phyloP scores from a whole-genome alignment of 37 sponge, comb jelly and placozoan species.

The Agelas oroides region DNA sequence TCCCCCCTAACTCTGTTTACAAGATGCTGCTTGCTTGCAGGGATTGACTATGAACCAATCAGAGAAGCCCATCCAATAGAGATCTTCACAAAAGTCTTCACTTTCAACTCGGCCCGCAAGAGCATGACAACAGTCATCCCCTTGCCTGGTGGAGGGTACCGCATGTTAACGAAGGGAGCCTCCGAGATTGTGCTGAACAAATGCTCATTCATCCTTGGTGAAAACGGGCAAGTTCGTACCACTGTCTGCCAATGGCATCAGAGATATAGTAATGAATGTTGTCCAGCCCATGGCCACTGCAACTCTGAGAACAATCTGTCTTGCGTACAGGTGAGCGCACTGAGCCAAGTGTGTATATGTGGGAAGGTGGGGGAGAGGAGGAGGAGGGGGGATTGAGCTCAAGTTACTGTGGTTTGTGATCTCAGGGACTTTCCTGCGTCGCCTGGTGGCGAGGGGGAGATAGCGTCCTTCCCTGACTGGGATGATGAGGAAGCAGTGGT shows the following conservation, averaged over 20 bases:
- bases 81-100: conserved; percentile 81
- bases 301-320: conserved; percentile 86
- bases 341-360: too few relatives aligned
- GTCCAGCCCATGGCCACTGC: conserved; percentile 77
- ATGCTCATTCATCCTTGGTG: conserved; percentile 70
- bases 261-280: conserved; percentile 43
- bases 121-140: conserved; percentile 93
- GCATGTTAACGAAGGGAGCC: conserved; percentile 93
- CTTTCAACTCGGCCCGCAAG: conserved; percentile 93
- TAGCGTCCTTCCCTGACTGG: conserved; percentile 40
- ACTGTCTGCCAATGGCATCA: conserved; percentile 26
- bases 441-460: neutral
- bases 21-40: neutral
- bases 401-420: too few relatives aligned
- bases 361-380: too few relatives aligned
- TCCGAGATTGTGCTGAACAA: conserved; percentile 87
- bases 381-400: too few relatives aligned
- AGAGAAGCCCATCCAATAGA: conserved; percentile 66
- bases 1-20: too few relatives aligned
- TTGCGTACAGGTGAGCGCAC: conserved; percentile 86
- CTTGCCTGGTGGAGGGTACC: conserved; percentile 71
- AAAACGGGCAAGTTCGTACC: conserved; percentile 33
- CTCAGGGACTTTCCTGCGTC: conserved; percentile 60
- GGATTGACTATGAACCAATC: conserved; percentile 67
- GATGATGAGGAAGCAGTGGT: conserved; percentile 80